Conservation (phyloP, 2,797 vertebrate genomes). For the Pyrocephalus nanus region DNA sequence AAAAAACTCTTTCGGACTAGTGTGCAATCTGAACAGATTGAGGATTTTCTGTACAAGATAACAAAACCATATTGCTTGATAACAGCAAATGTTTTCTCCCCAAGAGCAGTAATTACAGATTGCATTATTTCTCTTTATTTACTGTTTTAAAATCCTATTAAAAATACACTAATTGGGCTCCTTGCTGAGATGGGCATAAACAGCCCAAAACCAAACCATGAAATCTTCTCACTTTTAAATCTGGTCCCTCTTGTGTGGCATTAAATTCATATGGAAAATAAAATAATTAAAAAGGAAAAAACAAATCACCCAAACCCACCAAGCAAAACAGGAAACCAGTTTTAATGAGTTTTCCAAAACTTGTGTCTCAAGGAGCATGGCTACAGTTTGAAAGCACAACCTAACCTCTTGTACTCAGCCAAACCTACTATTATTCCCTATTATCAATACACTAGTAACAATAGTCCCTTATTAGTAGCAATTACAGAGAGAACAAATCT, state of each 20-base stretch:
- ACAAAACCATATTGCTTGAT: neutral
- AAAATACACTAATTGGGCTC: slow-evolving; percentile 31
- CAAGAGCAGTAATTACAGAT: slow-evolving; percentile 32
- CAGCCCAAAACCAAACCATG: neutral
- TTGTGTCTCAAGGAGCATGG: neutral
- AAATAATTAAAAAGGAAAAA: neutral
- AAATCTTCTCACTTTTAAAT: slow-evolving; percentile 5
- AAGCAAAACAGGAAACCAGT: neutral
- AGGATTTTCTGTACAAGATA: neutral
- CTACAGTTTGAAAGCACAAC: neutral
- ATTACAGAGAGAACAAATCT: neutral
- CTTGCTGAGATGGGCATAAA: slow-evolving; percentile 1
- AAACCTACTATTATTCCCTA: neutral
- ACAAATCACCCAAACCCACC: neutral
- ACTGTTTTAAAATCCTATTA: slow-evolving; percentile 26
- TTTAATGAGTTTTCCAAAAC: neutral
- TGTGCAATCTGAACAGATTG: neutral
- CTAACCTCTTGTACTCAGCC: neutral
- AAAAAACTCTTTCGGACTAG: neutral
- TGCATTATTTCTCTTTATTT: slow-evolving; percentile 26
- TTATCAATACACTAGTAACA: neutral
- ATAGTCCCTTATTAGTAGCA: neutral
- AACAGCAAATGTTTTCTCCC: neutral
- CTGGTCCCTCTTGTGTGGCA: neutral
- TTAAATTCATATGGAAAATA: neutral